These are phyloP conservation scores for Kryptolebias ocellatus DNA, from an alignment of 2,797 vertebrate genomes.

Conservation along the genomic window DNA sequence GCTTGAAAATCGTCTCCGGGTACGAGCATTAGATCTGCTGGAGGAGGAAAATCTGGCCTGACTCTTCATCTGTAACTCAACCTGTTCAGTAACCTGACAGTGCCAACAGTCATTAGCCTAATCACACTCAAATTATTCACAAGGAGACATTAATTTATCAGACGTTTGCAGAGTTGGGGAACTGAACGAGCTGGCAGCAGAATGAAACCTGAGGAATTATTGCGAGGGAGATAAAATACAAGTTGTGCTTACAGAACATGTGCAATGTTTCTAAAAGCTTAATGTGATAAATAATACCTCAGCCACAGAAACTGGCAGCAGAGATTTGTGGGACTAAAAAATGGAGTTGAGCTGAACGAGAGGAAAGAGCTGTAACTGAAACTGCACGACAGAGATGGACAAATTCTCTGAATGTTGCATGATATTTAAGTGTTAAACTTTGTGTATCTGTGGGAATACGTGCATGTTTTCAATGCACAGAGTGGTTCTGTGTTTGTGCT, in stretches of 20 bases:
- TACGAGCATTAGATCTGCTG: constrained; percentile 13
- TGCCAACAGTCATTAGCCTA: constrained; percentile 62
- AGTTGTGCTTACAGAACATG: constrained; percentile 5
- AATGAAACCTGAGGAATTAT: constrained; percentile 8
- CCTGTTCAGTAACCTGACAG: constrained; percentile 60
- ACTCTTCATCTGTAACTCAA: constrained; percentile 50
- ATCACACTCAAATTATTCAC: constrained; percentile 66
- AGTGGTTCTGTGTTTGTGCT: no score
- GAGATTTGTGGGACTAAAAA: constrained; percentile 7
- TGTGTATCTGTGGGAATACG: no score
- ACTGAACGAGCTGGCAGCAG: not conserved
- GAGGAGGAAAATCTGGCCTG: constrained; percentile 46
- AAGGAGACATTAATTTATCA: constrained; percentile 48
- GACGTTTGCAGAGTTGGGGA: constrained; percentile 15
- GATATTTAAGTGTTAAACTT: no score
- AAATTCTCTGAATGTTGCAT: no score
- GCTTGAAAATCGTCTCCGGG: constrained; percentile 8
- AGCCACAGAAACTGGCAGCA: not conserved
- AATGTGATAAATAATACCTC: constrained; percentile 24
- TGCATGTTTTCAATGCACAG: no score
- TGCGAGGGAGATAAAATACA: not conserved
- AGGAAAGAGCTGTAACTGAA: constrained; percentile 9
- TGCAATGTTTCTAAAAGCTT: constrained; percentile 1
- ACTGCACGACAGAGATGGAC: not conserved
- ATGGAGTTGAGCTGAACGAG: not conserved